phyloP scores from a whole-genome alignment of 2,797 vertebrate species.

The Heterohyrax brucei region DNA sequence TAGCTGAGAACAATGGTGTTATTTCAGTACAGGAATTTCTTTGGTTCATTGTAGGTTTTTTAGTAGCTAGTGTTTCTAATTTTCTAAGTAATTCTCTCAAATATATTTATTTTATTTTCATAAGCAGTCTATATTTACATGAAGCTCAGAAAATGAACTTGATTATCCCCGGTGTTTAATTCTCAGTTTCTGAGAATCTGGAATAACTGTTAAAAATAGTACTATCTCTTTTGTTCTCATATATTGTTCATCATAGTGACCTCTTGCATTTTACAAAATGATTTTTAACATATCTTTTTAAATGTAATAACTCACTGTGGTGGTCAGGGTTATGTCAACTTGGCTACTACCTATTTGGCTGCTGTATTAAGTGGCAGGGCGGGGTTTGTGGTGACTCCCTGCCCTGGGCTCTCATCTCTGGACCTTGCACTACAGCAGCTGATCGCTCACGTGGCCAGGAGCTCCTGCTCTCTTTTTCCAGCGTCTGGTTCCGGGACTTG shows the following conservation, averaged over 20 bases:
- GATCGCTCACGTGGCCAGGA: too few relatives aligned
- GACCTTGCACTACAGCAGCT: too few relatives aligned
- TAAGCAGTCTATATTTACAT: background rate
- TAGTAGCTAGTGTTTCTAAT: constrained; percentile 16
- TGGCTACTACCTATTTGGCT: too few relatives aligned
- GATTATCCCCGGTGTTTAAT: background rate
- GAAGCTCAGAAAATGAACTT: background rate
- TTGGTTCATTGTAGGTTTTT: background rate
- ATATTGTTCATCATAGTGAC: background rate
- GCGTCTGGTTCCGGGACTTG: too few relatives aligned
- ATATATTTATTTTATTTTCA: constrained; percentile 14
- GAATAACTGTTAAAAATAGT: background rate
- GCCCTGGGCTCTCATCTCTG: too few relatives aligned
- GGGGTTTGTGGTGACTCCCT: too few relatives aligned
- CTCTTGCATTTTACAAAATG: background rate
- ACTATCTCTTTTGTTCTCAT: background rate
- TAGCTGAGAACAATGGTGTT: background rate
- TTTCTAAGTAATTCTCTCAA: background rate
- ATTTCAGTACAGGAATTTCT: background rate
- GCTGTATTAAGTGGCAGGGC: too few relatives aligned
- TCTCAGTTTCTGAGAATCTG: background rate
- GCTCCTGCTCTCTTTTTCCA: too few relatives aligned
- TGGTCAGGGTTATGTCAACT: too few relatives aligned
- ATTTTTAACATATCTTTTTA: background rate
- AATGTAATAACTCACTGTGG: background rate